Percentiles rank a stretch among this genome's conserved stretches.
These are phyloP conservation scores for Lathamus discolor DNA, from an alignment of 2,113 vertebrate species.

Conservation along the genomic window DNA sequence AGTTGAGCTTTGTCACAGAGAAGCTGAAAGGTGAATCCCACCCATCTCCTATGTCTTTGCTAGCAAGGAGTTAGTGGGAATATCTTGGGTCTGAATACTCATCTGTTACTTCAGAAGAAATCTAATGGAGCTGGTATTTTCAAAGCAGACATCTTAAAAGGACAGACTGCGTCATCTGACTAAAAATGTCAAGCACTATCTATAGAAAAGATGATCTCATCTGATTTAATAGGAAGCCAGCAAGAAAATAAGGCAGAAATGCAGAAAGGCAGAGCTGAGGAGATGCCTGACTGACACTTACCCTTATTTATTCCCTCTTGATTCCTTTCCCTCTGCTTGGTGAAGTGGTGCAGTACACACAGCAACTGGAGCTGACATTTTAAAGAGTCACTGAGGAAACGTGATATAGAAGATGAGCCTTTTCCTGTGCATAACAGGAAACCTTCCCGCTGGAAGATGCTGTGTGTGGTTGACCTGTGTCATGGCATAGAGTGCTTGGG, in stretches of 20 bases:
- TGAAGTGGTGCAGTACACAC: rapidly evolving
- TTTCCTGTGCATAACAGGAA: neutral
- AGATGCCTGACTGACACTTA: neutral
- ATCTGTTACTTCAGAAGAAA: neutral
- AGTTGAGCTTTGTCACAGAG: neutral
- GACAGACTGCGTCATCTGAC: neutral
- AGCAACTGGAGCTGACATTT: neutral
- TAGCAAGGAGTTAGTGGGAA: neutral
- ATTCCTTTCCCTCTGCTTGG: neutral
- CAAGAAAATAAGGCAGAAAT: neutral
- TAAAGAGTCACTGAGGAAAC: neutral
- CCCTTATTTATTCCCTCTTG: neutral
- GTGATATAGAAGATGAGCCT: neutral
- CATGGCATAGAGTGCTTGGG: neutral
- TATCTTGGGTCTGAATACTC: neutral
- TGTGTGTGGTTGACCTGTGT: neutral
- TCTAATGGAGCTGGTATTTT: neutral
- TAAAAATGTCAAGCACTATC: neutral
- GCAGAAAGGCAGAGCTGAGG: neutral
- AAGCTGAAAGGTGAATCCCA: neutral
- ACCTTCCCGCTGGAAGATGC: neutral
- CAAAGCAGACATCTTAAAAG: neutral
- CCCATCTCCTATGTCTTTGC: neutral
- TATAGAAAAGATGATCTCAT: neutral
- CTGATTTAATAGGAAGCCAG: neutral